Evolutionary conservation across 37 sponge, comb jelly and placozoan genomes (phyloP).

Genomic region (Haliclona indistincta): DNA sequence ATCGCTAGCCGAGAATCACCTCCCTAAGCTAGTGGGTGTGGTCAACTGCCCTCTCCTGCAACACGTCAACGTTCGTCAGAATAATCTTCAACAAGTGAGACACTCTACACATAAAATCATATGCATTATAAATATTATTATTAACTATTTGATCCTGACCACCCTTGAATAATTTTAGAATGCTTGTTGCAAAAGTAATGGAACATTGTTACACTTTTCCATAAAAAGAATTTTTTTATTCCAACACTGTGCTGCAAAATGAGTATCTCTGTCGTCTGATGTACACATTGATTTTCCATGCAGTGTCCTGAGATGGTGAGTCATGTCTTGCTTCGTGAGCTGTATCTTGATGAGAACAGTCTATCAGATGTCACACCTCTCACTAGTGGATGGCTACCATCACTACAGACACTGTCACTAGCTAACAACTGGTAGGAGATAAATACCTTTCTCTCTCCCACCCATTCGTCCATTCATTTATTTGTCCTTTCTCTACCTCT

Average conservation of each 20-base stretch:
- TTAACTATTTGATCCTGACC: no score
- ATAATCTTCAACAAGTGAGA: constrained; percentile 57
- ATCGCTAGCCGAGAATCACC: constrained; percentile 62
- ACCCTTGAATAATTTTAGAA: no score
- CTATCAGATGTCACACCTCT: constrained; percentile 41
- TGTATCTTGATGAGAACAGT: constrained; percentile 57
- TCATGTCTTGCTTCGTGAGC: constrained; percentile 62
- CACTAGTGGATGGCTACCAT: constrained; percentile 61
- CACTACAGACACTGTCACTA: constrained; percentile 59
- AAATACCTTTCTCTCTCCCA: background rate
- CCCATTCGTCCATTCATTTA: no score
- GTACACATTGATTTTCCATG: background rate
- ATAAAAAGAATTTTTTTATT: no score
- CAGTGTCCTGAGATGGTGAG: constrained; percentile 33
- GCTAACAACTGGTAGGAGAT: constrained; percentile 64
- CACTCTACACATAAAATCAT: no score
- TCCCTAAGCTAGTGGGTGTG: constrained; percentile 37
- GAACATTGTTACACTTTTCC: no score
- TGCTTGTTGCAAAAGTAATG: no score
- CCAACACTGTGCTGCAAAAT: background rate
- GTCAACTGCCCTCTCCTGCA: constrained; percentile 33
- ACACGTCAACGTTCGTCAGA: constrained; percentile 40
- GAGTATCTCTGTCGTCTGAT: background rate
- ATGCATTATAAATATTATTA: no score
- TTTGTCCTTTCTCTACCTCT: background rate